Evolutionary conservation across 1,140 invertebrate species (phyloP).

Genomic region (Chrysomallon squamiferum): DNA sequence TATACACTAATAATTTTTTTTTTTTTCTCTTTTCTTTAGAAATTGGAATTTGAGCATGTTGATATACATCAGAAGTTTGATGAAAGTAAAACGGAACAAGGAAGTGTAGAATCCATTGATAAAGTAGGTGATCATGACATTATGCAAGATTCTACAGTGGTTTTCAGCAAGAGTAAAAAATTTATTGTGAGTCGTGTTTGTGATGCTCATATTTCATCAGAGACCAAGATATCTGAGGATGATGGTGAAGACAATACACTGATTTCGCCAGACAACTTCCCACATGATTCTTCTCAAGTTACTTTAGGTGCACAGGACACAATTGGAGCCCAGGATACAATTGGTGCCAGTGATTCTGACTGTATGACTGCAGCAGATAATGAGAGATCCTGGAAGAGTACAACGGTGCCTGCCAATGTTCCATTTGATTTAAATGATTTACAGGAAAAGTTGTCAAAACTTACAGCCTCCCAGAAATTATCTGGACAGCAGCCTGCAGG

Average conservation of each 20-base stretch:
- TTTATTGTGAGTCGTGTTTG: constrained; percentile 48
- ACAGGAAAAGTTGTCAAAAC: constrained; percentile 41
- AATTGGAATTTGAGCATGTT: constrained; percentile 31
- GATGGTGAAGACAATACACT: constrained; percentile 36
- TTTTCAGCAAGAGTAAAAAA: constrained; percentile 47
- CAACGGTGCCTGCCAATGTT: constrained; percentile 24
- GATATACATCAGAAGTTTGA: constrained; percentile 21
- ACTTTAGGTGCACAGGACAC: constrained; percentile 21
- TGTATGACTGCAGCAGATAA: constrained; percentile 15
- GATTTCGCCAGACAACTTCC: constrained; percentile 27
- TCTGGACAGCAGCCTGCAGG: constrained; percentile 6
- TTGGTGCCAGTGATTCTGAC: neutral
- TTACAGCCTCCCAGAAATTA: constrained; percentile 10
- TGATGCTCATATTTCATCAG: constrained; percentile 24
- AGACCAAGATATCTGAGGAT: constrained; percentile 50
- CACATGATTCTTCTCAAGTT: constrained; percentile 1
- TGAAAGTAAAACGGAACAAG: constrained; percentile 8
- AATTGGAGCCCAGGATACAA: constrained; percentile 25
- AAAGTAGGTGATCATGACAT: too few species aligned
- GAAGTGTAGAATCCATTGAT: too few species aligned
- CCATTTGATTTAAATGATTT: constrained; percentile 49
- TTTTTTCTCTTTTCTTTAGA: too few species aligned
- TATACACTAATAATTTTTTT: too few species aligned
- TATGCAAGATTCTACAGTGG: constrained; percentile 31
- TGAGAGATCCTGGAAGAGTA: constrained; percentile 25